Conservation (phyloP, 2,888 invertebrate genomes). For the Caenorhabditis afra region DNA sequence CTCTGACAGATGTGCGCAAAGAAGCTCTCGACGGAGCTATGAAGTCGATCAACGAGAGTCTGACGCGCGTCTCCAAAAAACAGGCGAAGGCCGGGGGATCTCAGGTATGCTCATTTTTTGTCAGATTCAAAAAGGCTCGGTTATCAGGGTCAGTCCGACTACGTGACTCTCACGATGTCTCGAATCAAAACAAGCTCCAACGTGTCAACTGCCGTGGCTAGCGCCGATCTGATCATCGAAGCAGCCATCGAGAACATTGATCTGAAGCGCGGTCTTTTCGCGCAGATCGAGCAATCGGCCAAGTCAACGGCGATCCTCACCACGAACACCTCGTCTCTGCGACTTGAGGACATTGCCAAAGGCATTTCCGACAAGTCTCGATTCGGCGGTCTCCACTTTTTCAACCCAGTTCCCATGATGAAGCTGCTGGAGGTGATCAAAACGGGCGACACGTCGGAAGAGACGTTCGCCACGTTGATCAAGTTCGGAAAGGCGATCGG, state of each 20-base stretch:
- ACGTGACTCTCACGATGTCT: conserved; percentile 84
- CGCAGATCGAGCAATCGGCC: conserved; percentile 84
- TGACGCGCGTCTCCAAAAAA: conserved; percentile 87
- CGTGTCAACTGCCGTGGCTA: conserved; percentile 84
- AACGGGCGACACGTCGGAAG: conserved; percentile 87
- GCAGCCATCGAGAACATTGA: conserved; percentile 90
- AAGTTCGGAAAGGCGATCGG: conserved; percentile 89
- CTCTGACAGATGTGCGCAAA: conserved; percentile 87
- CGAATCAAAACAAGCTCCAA: conserved; percentile 85
- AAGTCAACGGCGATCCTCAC: conserved; percentile 86
- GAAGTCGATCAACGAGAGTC: conserved; percentile 85
- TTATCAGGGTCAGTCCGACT: conserved; percentile 39
- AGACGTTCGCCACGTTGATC: conserved; percentile 86
- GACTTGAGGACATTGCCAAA: conserved; percentile 88
- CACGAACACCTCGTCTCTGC: conserved; percentile 91
- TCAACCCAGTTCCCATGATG: conserved; percentile 94
- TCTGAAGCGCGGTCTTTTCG: conserved; percentile 87
- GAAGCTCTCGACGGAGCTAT: conserved; percentile 86
- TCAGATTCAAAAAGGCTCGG: no score
- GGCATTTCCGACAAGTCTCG: conserved; percentile 84
- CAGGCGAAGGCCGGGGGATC: conserved; percentile 6
- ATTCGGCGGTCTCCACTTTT: conserved; percentile 93
- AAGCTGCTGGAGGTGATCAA: conserved; percentile 88
- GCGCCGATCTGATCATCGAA: conserved; percentile 85
- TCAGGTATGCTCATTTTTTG: not conserved